phyloP scores from a whole-genome alignment of 2,113 vertebrate species.

The Dasyprocta punctata region DNA sequence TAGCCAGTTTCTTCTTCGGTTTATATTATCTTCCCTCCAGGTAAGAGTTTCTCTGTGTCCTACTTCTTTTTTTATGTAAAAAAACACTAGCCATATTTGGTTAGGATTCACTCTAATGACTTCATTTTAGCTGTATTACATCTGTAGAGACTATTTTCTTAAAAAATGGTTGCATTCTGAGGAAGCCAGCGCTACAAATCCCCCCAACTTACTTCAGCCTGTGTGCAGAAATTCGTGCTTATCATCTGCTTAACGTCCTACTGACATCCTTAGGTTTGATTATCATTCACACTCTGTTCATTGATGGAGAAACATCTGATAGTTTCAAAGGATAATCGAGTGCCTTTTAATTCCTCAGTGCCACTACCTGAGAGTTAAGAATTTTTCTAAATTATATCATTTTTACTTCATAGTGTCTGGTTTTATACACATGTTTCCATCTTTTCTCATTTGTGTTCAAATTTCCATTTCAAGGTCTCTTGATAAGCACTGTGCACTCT shows the following conservation, averaged over 20 bases:
- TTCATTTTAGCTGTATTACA: neutral
- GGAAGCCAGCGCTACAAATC: accelerated
- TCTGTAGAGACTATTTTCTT: neutral
- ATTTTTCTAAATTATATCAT: neutral
- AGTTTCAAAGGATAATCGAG: neutral
- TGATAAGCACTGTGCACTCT: neutral
- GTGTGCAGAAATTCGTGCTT: neutral
- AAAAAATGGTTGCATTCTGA: neutral
- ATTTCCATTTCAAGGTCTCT: neutral
- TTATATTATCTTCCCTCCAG: neutral
- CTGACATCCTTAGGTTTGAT: neutral
- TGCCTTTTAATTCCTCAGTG: neutral
- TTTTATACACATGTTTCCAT: neutral
- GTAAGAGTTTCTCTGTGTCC: neutral
- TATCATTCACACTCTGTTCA: neutral
- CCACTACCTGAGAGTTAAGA: neutral
- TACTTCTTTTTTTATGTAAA: neutral
- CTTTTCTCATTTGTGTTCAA: neutral
- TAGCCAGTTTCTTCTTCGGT: neutral
- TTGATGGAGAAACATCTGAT: neutral
- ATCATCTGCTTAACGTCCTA: neutral
- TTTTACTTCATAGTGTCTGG: neutral
- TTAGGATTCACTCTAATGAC: neutral
- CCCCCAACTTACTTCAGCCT: neutral
- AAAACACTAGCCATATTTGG: neutral